Conservation (phyloP, 1,140 invertebrate genomes). For the Ostrea denselamellosa region DNA sequence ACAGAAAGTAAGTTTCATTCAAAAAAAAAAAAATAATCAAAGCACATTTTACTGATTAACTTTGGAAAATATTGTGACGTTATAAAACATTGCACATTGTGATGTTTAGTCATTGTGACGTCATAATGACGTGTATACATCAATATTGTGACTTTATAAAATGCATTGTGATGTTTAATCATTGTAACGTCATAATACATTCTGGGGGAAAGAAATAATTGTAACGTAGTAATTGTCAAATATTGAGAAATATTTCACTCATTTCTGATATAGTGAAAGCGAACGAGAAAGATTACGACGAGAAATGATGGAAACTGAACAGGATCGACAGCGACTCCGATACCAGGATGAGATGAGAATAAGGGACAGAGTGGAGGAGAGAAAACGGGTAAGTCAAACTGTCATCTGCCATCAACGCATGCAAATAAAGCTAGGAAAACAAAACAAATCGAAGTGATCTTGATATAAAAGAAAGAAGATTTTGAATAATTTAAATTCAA, state of each 20-base stretch:
- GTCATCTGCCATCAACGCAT: neutral
- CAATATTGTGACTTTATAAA: no score
- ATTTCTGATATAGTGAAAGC: slow-evolving; percentile 3
- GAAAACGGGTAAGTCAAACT: slow-evolving; percentile 47
- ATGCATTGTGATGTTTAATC: neutral
- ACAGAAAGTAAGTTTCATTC: slow-evolving; percentile 4
- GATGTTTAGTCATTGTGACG: neutral
- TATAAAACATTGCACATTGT: neutral
- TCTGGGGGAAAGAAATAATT: neutral
- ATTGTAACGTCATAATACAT: slow-evolving; percentile 9
- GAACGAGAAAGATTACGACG: slow-evolving; percentile 46
- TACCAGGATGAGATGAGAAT: slow-evolving; percentile 49
- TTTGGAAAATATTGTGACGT: neutral
- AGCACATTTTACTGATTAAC: neutral
- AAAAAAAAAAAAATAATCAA: neutral
- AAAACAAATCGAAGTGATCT: neutral
- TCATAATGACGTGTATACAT: neutral
- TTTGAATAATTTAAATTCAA: no score
- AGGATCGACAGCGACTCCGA: slow-evolving; percentile 51
- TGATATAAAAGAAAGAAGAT: neutral
- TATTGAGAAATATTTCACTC: neutral
- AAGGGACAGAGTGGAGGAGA: slow-evolving; percentile 54
- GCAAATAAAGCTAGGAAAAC: neutral
- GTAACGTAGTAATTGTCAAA: neutral
- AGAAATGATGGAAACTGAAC: slow-evolving; percentile 54